phyloP scores from a whole-genome alignment of 37 sponge, comb jelly and placozoan genomes.

The Bolinopsis microptera region DNA sequence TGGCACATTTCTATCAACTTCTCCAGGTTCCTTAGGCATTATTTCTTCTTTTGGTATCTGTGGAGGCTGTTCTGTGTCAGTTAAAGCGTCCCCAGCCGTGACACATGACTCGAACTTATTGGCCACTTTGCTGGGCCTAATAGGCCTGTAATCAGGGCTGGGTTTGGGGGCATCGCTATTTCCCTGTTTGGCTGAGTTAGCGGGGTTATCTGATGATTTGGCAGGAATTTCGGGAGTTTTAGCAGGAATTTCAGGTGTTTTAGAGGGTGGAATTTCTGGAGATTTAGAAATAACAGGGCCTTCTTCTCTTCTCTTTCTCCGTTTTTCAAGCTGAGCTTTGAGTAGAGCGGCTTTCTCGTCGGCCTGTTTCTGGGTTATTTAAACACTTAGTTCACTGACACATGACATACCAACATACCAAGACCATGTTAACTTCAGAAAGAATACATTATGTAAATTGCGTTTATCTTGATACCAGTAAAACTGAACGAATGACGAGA shows the following conservation, averaged over 20 bases:
- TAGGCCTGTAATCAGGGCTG: background rate
- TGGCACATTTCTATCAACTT: background rate
- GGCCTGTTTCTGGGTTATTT: slow-evolving; percentile 76
- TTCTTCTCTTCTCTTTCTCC: slow-evolving; percentile 35
- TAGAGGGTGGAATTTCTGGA: background rate
- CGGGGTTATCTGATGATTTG: background rate
- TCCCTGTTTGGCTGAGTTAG: background rate
- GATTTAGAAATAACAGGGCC: background rate
- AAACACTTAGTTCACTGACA: background rate
- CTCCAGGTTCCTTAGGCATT: background rate
- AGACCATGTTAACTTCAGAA: too few species aligned
- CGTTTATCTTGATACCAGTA: too few species aligned
- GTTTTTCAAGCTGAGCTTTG: slow-evolving; percentile 70
- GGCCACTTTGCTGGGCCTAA: slow-evolving; percentile 37
- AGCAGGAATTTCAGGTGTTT: background rate
- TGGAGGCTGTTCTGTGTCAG: slow-evolving; percentile 49
- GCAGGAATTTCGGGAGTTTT: background rate
- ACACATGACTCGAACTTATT: background rate
- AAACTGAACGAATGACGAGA: too few species aligned
- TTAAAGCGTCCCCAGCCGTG: background rate
- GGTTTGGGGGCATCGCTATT: background rate
- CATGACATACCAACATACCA: background rate
- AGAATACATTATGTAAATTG: too few species aligned
- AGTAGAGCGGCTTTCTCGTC: slow-evolving; percentile 76
- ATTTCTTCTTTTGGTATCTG: slow-evolving; percentile 39